Percentiles rank a stretch among this genome's conserved stretches.
These are phyloP conservation scores for Ferrisia virgata DNA, from an alignment of 2,888 invertebrate species.

Conservation along the genomic window DNA sequence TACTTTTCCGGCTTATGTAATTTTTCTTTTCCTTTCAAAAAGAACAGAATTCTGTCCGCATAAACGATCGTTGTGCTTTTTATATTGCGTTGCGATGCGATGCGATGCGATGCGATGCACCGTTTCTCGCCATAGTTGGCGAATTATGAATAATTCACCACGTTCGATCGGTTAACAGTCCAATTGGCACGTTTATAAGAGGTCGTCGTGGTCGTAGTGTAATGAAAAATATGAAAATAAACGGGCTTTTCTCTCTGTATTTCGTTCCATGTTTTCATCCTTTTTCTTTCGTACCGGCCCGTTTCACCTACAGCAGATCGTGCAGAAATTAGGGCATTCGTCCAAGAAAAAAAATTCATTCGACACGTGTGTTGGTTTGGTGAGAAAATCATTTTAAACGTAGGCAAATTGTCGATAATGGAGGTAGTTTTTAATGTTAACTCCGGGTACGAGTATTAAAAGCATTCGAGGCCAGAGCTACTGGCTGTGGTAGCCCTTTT, in stretches of 20 bases:
- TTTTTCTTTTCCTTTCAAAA: not conserved
- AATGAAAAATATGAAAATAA: constrained; percentile 30
- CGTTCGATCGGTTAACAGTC: constrained; percentile 16
- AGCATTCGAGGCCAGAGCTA: not conserved
- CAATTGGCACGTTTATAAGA: constrained; percentile 10
- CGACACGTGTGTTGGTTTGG: constrained; percentile 7
- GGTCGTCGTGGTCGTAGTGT: not conserved
- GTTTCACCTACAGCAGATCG: too few species aligned
- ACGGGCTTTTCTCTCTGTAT: not conserved
- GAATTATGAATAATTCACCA: constrained; percentile 17
- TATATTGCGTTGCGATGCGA: not conserved
- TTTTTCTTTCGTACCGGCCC: too few species aligned
- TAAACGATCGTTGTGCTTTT: not conserved
- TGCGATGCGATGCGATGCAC: not conserved
- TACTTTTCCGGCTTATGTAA: constrained; percentile 22
- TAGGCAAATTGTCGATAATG: not conserved
- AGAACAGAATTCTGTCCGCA: not conserved
- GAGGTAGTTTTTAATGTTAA: not conserved
- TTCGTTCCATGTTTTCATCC: too few species aligned
- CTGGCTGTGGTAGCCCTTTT: not conserved
- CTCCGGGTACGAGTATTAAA: constrained; percentile 17
- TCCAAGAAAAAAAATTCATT: not conserved
- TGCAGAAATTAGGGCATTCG: constrained; percentile 1
- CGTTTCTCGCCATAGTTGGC: not conserved
- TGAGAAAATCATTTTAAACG: not conserved